phyloP scores from a whole-genome alignment of 2,888 invertebrate genomes.

The Lamproptera curius region DNA sequence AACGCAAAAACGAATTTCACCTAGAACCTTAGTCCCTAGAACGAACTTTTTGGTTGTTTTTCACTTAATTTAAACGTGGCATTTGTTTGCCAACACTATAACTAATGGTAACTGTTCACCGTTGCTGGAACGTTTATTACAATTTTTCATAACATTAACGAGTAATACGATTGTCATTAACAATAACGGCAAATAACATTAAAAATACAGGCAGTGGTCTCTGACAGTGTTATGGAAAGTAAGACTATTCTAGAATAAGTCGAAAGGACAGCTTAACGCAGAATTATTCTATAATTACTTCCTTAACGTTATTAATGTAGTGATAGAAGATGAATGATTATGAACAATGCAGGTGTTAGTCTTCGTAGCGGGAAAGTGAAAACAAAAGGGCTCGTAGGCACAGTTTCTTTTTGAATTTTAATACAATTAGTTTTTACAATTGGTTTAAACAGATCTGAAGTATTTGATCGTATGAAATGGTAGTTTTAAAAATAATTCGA shows the following conservation, averaged over 20 bases:
- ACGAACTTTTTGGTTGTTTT: constrained; percentile 76
- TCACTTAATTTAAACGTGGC: constrained; percentile 66
- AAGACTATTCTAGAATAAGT: constrained; percentile 29
- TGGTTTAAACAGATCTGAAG: too few relatives aligned
- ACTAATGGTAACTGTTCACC: constrained; percentile 76
- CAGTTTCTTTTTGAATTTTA: too few relatives aligned
- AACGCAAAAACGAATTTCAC: constrained; percentile 46
- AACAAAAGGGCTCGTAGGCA: too few relatives aligned
- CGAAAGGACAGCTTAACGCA: constrained; percentile 18
- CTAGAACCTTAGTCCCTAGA: constrained; percentile 76
- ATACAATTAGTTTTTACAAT: too few relatives aligned
- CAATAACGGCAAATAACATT: constrained; percentile 57
- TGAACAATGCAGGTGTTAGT: too few relatives aligned
- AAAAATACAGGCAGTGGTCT: constrained; percentile 58
- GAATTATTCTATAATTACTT: constrained; percentile 26
- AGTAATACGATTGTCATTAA: constrained; percentile 59
- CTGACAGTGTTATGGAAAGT: constrained; percentile 52
- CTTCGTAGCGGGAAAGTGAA: too few relatives aligned
- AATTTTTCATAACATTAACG: constrained; percentile 62
- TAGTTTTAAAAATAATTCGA: too few relatives aligned
- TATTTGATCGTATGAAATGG: too few relatives aligned
- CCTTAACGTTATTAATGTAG: too few relatives aligned
- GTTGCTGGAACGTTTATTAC: constrained; percentile 73
- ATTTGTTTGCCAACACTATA: constrained; percentile 52
- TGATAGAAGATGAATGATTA: too few relatives aligned